Evolutionary conservation across 2,888 invertebrate genomes (phyloP).

Genomic region (Brenthis daphne): DNA sequence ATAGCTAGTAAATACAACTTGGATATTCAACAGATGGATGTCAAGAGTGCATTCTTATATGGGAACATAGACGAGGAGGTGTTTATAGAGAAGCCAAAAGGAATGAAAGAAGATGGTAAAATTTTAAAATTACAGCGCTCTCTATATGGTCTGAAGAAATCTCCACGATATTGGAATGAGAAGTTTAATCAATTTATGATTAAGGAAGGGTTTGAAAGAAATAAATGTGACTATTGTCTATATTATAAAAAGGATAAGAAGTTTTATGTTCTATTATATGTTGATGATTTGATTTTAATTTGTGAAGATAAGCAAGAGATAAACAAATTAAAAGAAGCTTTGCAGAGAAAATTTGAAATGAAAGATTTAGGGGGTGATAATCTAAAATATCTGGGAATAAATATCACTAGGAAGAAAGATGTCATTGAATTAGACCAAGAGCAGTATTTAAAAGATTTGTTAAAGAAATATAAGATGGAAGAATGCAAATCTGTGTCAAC

Average conservation of each 20-base stretch:
- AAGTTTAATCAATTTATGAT: too few relatives aligned
- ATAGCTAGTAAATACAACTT: too few relatives aligned
- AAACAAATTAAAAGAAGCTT: conserved; percentile 6
- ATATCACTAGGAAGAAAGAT: conserved; percentile 8
- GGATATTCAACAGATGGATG: too few relatives aligned
- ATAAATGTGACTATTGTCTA: too few relatives aligned
- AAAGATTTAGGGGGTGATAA: background rate
- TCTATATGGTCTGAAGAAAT: too few relatives aligned
- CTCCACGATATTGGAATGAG: too few relatives aligned
- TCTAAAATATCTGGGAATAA: conserved; percentile 10
- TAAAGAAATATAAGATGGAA: conserved; percentile 12
- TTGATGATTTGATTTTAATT: conserved; percentile 12
- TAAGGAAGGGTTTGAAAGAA: too few relatives aligned
- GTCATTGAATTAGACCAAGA: conserved; percentile 3
- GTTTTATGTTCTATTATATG: conserved; percentile 15
- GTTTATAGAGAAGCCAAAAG: too few relatives aligned
- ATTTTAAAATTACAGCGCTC: too few relatives aligned
- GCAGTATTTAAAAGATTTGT: conserved; percentile 10
- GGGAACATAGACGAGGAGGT: too few relatives aligned
- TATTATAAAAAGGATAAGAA: background rate
- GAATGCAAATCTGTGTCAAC: conserved; percentile 4
- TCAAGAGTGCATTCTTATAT: too few relatives aligned
- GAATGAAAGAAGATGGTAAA: too few relatives aligned
- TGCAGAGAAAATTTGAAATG: conserved; percentile 10
- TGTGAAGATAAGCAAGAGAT: conserved; percentile 10